phyloP scores from a whole-genome alignment of 2,113 vertebrate genomes.

The Narcine bancroftii region DNA sequence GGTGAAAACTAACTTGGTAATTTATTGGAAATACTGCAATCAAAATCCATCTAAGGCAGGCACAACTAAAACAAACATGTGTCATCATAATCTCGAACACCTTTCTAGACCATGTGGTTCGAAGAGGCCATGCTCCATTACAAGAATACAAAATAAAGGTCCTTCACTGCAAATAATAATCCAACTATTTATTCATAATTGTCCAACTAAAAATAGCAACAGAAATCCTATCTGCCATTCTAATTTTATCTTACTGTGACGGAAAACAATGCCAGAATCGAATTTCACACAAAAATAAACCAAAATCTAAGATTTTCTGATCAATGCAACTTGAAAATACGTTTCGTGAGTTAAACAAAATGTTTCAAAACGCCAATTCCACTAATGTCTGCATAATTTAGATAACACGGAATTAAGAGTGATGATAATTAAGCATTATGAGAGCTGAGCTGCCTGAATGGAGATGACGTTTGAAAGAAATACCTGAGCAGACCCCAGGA shows the following conservation, averaged over 20 bases:
- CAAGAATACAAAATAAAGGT: neutral
- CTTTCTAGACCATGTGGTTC: conserved; percentile 16
- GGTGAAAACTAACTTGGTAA: neutral
- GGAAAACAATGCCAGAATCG: neutral
- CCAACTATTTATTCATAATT: neutral
- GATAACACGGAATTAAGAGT: neutral
- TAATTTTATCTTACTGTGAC: neutral
- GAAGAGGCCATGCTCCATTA: neutral
- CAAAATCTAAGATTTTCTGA: neutral
- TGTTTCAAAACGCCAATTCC: conserved; percentile 6
- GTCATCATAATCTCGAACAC: neutral
- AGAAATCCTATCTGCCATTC: neutral
- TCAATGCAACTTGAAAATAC: conserved; percentile 9
- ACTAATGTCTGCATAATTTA: neutral
- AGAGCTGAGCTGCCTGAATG: neutral
- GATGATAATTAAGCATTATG: conserved; percentile 3
- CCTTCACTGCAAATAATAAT: neutral
- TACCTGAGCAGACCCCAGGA: neutral
- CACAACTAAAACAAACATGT: conserved; percentile 11
- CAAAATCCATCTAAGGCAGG: neutral
- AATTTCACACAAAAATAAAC: neutral
- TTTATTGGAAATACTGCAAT: neutral
- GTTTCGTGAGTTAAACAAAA: neutral
- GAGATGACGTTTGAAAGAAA: neutral
- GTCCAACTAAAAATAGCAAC: neutral